Evolutionary conservation across 2,113 vertebrate species (phyloP), one percentile per base, ranked within the genome.

Genomic region (Nerophis lumbriciformis): DNA sequence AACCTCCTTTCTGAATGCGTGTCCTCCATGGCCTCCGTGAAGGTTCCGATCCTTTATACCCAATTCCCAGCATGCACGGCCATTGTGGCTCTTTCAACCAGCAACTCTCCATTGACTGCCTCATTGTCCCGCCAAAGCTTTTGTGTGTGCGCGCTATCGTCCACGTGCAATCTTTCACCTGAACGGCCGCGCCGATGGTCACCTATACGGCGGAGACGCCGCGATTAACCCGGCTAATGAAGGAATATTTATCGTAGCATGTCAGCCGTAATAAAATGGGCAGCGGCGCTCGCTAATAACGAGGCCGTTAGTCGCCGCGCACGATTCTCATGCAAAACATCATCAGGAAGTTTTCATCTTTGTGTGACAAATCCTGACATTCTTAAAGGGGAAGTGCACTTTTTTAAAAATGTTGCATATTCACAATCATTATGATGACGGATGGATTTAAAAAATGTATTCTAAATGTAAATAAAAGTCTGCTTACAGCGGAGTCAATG

Each of bases 61-160:
- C 85, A 90, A 88, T 90, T 88, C 87, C 84, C 88, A 90, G 86
- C 87, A 84, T 88, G 88, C 86, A 79, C 68, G 54, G 80, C 83
- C 85, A 85, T 88, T 88, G 87, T 87, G 82, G 76, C 83, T 73
- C 84, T 88, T 88, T 88, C 81, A 88, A 76, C 80, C 77, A 76
- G 76, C 79, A 45, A 79, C 87, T 84, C 82, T 85, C 84, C 85
- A 86, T 86, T 87, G 83, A 89, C 87, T 83, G 80, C 80, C 79
- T 84, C 85, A 88, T 89, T 89, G 87, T 89, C 84, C 85, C 56
- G 79, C 53, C 49, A 48, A 45, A 68, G 71, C 87, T 83, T 89
- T 89, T 89, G 85, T 88, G 78, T 3, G n/a, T 3, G 77, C 15
- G 70, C 15, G 70, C 87, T 88, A 89, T 89, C 87, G 80, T 80